phyloP scores from a whole-genome alignment of 2,888 invertebrate genomes.

The Drosophila anomalata region DNA sequence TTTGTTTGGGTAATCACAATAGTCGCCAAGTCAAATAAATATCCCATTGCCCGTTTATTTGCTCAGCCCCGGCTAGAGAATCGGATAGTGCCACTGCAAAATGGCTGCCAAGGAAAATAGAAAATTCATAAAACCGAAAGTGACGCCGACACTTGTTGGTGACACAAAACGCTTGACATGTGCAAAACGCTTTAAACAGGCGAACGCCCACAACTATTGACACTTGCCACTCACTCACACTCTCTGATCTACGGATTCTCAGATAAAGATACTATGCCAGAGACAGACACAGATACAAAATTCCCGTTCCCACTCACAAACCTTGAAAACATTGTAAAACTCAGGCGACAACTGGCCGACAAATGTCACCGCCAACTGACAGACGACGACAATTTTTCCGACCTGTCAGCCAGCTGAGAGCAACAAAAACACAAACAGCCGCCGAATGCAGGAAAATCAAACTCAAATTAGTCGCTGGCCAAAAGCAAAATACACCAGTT shows the following conservation, averaged over 20 bases:
- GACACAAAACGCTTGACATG: slow-evolving; percentile 69
- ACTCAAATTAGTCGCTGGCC: slow-evolving; percentile 70
- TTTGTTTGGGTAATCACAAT: slow-evolving; percentile 53
- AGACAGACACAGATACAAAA: slow-evolving; percentile 14
- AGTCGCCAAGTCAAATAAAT: slow-evolving; percentile 49
- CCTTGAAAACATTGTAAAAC: slow-evolving; percentile 77
- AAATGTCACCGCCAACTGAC: slow-evolving; percentile 73
- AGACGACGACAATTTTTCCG: slow-evolving; percentile 62
- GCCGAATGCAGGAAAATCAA: slow-evolving; percentile 53
- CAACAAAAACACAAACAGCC: slow-evolving; percentile 25
- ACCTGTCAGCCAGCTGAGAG: slow-evolving; percentile 39
- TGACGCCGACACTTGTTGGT: slow-evolving; percentile 69
- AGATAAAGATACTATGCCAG: slow-evolving; percentile 12
- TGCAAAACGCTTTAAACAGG: slow-evolving; percentile 43
- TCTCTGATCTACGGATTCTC: slow-evolving; percentile 9
- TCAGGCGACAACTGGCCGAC: slow-evolving; percentile 67
- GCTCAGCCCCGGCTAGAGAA: slow-evolving; percentile 22
- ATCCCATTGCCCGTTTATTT: slow-evolving; percentile 51
- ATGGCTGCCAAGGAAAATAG: slow-evolving; percentile 28
- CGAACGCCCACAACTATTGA: slow-evolving; percentile 69
- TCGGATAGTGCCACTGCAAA: slow-evolving; percentile 18
- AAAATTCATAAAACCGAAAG: slow-evolving; percentile 29
- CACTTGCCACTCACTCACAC: slow-evolving; percentile 71
- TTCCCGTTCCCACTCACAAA: slow-evolving; percentile 36
- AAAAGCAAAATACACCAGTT: slow-evolving; percentile 40